Evolutionary conservation across 2,888 invertebrate species (phyloP).

Genomic region (Andricus curvator): DNA sequence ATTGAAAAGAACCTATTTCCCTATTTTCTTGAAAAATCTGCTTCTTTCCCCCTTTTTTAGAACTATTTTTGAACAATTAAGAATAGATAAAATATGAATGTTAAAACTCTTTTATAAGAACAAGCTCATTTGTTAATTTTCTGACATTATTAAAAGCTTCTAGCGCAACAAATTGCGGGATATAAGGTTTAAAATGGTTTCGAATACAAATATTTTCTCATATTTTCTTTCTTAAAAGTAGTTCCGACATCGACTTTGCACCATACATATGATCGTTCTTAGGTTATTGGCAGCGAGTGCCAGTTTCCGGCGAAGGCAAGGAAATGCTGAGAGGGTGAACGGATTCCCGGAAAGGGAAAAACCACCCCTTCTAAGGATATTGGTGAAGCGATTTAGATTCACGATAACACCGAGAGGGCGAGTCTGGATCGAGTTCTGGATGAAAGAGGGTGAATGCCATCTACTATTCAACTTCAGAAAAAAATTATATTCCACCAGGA

Average conservation of each 20-base stretch:
- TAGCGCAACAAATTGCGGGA: too few relatives aligned
- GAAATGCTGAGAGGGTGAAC: slow-evolving; percentile 29
- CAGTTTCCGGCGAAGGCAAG: slow-evolving; percentile 22
- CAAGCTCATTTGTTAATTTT: too few relatives aligned
- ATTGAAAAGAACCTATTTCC: too few relatives aligned
- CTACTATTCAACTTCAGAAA: not conserved
- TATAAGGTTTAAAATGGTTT: not conserved
- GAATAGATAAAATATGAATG: too few relatives aligned
- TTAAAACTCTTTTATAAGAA: too few relatives aligned
- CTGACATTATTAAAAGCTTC: too few relatives aligned
- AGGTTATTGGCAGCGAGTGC: slow-evolving; percentile 22
- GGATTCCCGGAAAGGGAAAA: slow-evolving; percentile 31
- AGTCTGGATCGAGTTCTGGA: slow-evolving; percentile 10
- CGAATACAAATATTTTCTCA: not conserved
- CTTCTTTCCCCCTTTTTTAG: too few relatives aligned
- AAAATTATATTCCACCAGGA: not conserved
- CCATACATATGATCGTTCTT: slow-evolving; percentile 19
- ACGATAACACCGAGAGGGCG: slow-evolving; percentile 44
- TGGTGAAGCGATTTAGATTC: slow-evolving; percentile 54
- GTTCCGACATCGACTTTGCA: slow-evolving; percentile 18
- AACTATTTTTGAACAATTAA: too few relatives aligned
- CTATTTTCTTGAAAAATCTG: too few relatives aligned
- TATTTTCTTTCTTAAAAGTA: not conserved
- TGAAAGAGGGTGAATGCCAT: slow-evolving; percentile 20
- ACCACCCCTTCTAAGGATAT: slow-evolving; percentile 46